Evolutionary conservation across 2,888 invertebrate genomes (phyloP).

Genomic region (Tipula vernalis): DNA sequence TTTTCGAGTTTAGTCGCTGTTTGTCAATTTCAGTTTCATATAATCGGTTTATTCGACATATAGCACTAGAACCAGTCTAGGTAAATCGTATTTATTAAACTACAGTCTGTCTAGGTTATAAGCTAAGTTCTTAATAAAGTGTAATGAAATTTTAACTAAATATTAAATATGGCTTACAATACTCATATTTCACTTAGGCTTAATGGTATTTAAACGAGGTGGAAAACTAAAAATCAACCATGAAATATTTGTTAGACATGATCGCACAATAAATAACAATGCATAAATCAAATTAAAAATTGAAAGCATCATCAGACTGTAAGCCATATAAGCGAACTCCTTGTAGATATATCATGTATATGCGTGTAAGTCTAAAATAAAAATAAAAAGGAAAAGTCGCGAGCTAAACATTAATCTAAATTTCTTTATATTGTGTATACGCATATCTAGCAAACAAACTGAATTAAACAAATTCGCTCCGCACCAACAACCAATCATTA

Average conservation of each 20-base stretch:
- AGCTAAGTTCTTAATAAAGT: too few relatives aligned
- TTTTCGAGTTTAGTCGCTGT: too few relatives aligned
- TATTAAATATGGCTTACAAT: too few relatives aligned
- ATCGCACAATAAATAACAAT: background rate
- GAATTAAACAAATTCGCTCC: conserved; percentile 4
- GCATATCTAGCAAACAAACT: background rate
- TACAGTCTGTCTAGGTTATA: too few relatives aligned
- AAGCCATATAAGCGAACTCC: background rate
- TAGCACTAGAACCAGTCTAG: too few relatives aligned
- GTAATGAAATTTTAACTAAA: too few relatives aligned
- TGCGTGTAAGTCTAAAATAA: background rate
- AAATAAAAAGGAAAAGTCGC: background rate
- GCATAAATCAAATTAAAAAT: background rate
- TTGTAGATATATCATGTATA: background rate
- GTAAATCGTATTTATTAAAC: too few relatives aligned
- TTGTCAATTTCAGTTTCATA: too few relatives aligned
- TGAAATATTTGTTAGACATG: background rate
- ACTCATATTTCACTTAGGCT: too few relatives aligned
- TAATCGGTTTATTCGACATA: too few relatives aligned
- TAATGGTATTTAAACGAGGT: too few relatives aligned
- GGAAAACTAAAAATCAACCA: background rate
- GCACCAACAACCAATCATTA: background rate
- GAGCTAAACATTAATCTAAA: background rate
- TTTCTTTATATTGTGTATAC: background rate
- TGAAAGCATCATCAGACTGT: background rate